A percentile compares a stretch with the other conserved stretches of the same genome.
Conservation (phyloP, 1,140 invertebrate species). For the Copidosoma floridanum region DNA sequence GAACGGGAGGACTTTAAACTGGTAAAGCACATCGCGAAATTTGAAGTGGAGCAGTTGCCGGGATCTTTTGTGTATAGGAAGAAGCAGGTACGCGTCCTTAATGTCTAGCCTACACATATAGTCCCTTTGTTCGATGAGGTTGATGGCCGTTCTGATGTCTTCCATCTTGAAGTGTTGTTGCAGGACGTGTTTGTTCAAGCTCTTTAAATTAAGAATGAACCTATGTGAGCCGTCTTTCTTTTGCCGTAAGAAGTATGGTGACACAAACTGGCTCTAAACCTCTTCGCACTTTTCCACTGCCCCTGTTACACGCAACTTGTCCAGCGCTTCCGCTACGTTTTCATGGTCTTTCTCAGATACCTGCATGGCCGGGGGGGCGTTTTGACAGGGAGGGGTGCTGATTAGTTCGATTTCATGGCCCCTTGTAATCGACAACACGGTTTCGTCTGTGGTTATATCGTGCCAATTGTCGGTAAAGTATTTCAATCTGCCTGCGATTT, state of each 20-base stretch:
- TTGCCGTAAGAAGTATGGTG: constrained; percentile 27
- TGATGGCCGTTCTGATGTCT: constrained; percentile 29
- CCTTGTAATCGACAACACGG: constrained; percentile 13
- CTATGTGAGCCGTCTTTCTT: constrained; percentile 32
- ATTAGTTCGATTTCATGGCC: constrained; percentile 14
- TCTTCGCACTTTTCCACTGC: constrained; percentile 6
- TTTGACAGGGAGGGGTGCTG: too few relatives aligned
- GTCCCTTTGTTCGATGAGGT: constrained; percentile 23
- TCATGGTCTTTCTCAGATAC: not conserved
- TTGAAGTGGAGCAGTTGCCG: constrained; percentile 18
- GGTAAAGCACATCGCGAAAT: constrained; percentile 14
- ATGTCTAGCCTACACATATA: constrained; percentile 28
- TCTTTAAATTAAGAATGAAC: constrained; percentile 37
- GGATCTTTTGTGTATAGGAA: not conserved
- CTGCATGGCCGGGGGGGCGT: not conserved
- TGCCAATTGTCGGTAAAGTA: constrained; percentile 13
- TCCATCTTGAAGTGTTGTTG: constrained; percentile 38
- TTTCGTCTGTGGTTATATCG: constrained; percentile 11
- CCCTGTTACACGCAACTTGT: constrained; percentile 1
- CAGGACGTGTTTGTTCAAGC: constrained; percentile 33
- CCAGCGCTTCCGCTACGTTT: not conserved
- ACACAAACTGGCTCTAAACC: constrained; percentile 9
- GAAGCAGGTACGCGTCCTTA: constrained; percentile 14
- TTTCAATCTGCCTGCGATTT: constrained; percentile 18
- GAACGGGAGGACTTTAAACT: constrained; percentile 19